Evolutionary conservation across 2,888 invertebrate genomes (phyloP).

Genomic region (Linyphia triangularis): DNA sequence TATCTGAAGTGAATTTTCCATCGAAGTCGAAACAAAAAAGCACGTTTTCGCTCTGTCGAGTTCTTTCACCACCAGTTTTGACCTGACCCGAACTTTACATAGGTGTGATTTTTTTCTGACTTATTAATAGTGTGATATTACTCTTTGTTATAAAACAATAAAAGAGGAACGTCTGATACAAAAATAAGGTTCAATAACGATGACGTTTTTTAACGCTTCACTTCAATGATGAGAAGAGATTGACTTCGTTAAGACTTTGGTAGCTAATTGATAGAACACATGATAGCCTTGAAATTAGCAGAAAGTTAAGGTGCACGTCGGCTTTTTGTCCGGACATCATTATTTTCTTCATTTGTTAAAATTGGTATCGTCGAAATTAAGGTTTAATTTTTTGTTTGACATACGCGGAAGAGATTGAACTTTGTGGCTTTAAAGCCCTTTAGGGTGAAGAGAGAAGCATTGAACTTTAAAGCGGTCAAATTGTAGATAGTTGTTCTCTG

Average conservation of each 20-base stretch:
- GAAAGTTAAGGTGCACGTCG: neutral
- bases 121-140: constrained; percentile 67
- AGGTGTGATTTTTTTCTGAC: constrained; percentile 44
- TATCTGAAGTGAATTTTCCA: constrained; percentile 35
- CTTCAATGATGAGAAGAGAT: constrained; percentile 16
- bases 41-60: constrained; percentile 38
- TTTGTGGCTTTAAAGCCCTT: neutral
- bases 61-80: constrained; percentile 52
- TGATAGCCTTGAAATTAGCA: constrained; percentile 55
- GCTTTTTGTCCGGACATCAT: neutral
- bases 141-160: constrained; percentile 38
- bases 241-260: constrained; percentile 30
- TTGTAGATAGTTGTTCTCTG: neutral
- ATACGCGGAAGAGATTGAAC: neutral
- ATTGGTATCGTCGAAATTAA: neutral
- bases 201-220: neutral
- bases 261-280: constrained; percentile 36
- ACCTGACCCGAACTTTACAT: constrained; percentile 59
- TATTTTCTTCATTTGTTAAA: neutral
- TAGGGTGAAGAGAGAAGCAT: neutral
- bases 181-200: constrained; percentile 19
- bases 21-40: constrained; percentile 44
- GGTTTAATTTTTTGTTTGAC: neutral
- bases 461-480: neutral
- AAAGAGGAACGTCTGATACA: constrained; percentile 22